These are phyloP conservation scores for Prinia subflava DNA, from an alignment of 2,113 vertebrate genomes.

Conservation along the genomic window DNA sequence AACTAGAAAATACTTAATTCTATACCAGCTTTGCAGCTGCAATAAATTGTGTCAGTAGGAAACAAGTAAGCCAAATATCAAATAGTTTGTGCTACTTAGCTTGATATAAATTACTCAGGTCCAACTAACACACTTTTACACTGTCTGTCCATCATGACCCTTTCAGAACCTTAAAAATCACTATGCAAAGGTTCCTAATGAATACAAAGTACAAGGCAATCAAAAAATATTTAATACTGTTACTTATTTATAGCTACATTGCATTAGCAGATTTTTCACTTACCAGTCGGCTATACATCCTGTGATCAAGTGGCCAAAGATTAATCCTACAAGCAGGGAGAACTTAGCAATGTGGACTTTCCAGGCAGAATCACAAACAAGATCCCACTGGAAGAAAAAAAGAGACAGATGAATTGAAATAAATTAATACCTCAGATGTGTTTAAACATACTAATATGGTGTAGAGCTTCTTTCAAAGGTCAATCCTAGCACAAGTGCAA, in stretches of 20 bases:
- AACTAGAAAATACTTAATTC: slow-evolving; percentile 15
- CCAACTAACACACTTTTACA: neutral
- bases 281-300: slow-evolving; percentile 98
- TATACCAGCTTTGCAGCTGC: neutral
- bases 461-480: neutral
- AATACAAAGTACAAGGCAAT: neutral
- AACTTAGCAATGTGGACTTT: slow-evolving; percentile 98
- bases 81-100: neutral
- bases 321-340: slow-evolving; percentile 94
- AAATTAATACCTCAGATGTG: neutral
- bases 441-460: neutral
- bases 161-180: neutral
- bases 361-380: slow-evolving; percentile 96
- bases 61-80: neutral
- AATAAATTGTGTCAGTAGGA: neutral
- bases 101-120: neutral
- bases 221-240: neutral
- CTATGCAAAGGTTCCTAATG: neutral
- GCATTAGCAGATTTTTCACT: slow-evolving; percentile 45
- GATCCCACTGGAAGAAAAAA: slow-evolving; percentile 86
- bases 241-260: neutral
- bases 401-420: slow-evolving; percentile 12
- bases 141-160: neutral
- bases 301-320: slow-evolving; percentile 95
- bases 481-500: neutral